Evolutionary conservation across 2,113 vertebrate species (phyloP), one percentile per base, ranked within the genome.

Genomic region (Catagonus wagneri): DNA sequence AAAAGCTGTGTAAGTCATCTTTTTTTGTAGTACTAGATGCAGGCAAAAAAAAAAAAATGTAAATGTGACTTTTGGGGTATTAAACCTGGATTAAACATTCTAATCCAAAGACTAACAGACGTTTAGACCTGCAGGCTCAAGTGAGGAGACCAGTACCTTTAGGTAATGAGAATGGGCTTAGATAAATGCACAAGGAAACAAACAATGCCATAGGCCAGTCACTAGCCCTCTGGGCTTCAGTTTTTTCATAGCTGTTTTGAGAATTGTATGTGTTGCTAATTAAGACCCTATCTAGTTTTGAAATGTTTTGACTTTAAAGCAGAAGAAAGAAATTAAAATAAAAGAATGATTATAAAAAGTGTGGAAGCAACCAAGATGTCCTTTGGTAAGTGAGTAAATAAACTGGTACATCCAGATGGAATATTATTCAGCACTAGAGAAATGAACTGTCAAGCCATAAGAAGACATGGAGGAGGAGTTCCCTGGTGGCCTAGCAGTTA

Each of bases 301-400:
- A 50, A 61, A 17, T 56, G n/a, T 56, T 92, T 78, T 72, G 54
- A 83, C 74, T 78, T 29, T 93, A 83, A 88, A 66, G 56, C 52
- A 72, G 68, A 83, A 83, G n/a, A 92, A 95, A 78, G 29, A 80
- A 71, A 36, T 90, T 76, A 29, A 78, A 93, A 87, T 44, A 61
- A 52, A 72, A 90, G 19, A 75, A 50, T 29, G 22, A 76, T 23
- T 50, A 61, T 65, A 81, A 83, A 32, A 29, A 58, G 16, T 19
- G 1, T 68, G 44, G 39, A 61, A 74, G 34, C 34, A 69, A 36
- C 75, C 60, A 60, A n/a, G 50, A 50, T 20, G n/a, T 83, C 19
- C 63, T 92, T 81, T 27, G 66, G 11, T 34, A 56, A 39, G 25
- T 58, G 56, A 89, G n/a, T 63, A 29, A 56, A 60, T 68, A 69